Base-by-base conservation (phyloP, 1,140 invertebrate genomes). In the Ctenoplectra terminalis region DNA sequence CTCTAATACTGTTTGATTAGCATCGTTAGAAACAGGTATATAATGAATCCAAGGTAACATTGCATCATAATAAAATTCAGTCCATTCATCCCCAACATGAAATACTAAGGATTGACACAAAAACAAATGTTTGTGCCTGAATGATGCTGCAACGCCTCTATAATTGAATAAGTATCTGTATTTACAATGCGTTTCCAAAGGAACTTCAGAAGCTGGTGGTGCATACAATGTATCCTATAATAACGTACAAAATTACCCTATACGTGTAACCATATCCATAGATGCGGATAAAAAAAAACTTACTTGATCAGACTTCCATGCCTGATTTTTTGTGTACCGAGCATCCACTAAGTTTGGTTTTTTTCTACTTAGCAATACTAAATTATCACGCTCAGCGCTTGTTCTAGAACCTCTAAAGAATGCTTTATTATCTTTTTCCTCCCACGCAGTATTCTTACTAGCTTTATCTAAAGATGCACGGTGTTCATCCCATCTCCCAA, bases 91-190 rank as follows among this genome's bases (percentile, higher is more conserved):
- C 0, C 98, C 98, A 26, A 99, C 98, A 94, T 99, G 98, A 89
- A 99, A 98, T 0, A 99, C 98, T n/a, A 99, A 92, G 0, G 98
- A 99, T 86, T 96, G 96, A 92, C 99, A 99, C 0, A 99, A 93
- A 91, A 99, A 99, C 40, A 99, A 95, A 94, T 99, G 98, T 89
- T 99, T 99, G 43, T 99, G 96, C n/a, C 99, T 95, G 92, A 99
- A 99, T 92, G 98, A 99, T 34, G 99, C 99, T 23, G 98, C 98
- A 0, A 99, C 98, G 31, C 99, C 99, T 82, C 98, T 95, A 91
- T 98, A 99, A 94, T 99, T 99, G 88, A 99, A 99, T 69, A 99
- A 94, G 94, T 99, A 99, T 93, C 98, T 98, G 92, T 97, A 99
- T 91, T 96, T 95, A 93, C 99, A 99, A 93, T 99, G 98, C 58